Base-by-base conservation (phyloP, 2,113 vertebrate species). In the Probosciger aterrimus region DNA sequence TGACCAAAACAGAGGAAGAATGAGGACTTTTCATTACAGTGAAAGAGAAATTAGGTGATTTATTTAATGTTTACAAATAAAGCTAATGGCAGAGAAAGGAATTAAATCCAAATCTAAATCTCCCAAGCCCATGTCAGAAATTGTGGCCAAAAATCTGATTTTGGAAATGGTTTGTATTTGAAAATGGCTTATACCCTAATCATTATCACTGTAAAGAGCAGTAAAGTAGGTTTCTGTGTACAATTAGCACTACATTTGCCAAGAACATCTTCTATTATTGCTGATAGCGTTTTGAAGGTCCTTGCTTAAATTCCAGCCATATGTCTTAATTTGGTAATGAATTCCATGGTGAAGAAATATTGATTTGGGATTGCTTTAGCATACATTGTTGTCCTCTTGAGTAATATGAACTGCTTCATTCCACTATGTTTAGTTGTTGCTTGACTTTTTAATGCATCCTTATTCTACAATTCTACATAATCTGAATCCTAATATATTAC, bases 311-410 rank as follows among this genome's bases (percentile, higher is more conserved):
- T 93, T 92, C 57, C 59, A 85, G 27, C 43, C 89, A 74, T 91
- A 82, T 91, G n/a, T 82, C 70, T 95, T 85, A 89, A 79, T 62
- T 71, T 90, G 44, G 30, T 76, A 92, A 89, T 80, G n/a, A 91
- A 93, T 88, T 92, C 53, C 37, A 74, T 31, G 5, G 37, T 49
- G 41, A 93, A 85, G 41, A 90, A 94, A 91, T 82, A 88, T 77
- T 95, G 83, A 91, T 92, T 86, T 92, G 44, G 44, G 41, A 77
- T 86, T 89, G 19, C n/a, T 91, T 87, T 78, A 78, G 70, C 69
- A 86, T 83, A 81, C 14, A 78, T 47, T 46, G 14, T n/a, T 92
- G 27, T 13, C 27, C 22, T 71, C 52, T 79, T 59, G 17, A 77
- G n/a, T 69, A 82, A 69, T 80, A 87, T 33, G 24, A 79, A 25